These are phyloP conservation scores for Idaea biselata DNA, from an alignment of 2,888 invertebrate genomes.

Conservation along the genomic window DNA sequence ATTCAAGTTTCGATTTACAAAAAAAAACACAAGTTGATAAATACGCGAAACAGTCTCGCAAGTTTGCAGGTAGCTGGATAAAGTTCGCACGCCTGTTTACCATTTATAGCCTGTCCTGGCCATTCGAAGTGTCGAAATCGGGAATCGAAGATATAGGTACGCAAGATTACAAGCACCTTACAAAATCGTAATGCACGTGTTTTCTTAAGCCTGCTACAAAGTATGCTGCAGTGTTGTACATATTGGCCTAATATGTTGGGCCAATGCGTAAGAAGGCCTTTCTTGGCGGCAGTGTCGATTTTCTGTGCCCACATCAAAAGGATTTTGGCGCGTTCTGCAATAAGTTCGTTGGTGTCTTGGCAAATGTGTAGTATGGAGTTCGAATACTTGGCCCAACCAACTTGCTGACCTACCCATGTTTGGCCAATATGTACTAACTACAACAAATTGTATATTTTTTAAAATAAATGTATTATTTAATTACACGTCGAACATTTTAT, in stretches of 20 bases:
- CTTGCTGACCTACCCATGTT: background rate
- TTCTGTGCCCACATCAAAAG: too few relatives aligned
- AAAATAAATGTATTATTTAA: background rate
- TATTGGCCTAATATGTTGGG: background rate
- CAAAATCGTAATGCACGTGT: background rate
- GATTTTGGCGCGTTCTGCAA: too few relatives aligned
- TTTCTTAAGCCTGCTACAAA: background rate
- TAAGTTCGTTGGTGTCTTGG: too few relatives aligned
- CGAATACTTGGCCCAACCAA: background rate
- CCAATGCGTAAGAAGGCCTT: too few relatives aligned
- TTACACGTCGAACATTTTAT: constrained; percentile 31
- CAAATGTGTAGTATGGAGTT: constrained; percentile 13
- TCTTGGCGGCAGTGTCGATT: too few relatives aligned
- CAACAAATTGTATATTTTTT: too few relatives aligned
- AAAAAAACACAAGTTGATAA: constrained; percentile 66
- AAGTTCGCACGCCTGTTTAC: constrained; percentile 61
- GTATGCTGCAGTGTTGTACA: background rate
- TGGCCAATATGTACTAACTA: background rate
- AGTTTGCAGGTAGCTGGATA: constrained; percentile 54
- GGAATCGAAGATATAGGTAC: constrained; percentile 16
- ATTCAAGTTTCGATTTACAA: constrained; percentile 54
- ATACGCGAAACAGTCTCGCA: constrained; percentile 66
- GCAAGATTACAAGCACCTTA: constrained; percentile 44
- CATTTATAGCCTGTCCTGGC: constrained; percentile 55
- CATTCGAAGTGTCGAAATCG: constrained; percentile 62